Evolutionary conservation across 64 coral and sea anemone species (phyloP), one percentile per base, ranked within the genome.

Genomic region (Montipora capricornis): DNA sequence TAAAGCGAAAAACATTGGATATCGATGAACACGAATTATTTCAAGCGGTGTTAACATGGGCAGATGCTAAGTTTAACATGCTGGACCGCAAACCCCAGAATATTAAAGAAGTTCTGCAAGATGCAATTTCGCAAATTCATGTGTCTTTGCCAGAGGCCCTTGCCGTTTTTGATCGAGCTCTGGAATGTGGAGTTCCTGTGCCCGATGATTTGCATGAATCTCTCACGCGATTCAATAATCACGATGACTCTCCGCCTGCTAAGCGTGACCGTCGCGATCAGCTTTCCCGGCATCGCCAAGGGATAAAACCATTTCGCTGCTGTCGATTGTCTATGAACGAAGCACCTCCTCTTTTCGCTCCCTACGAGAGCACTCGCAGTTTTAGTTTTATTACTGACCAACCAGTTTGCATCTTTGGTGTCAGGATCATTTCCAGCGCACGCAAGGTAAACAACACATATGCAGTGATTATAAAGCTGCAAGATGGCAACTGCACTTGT

Each of bases 361-460:
- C 64, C 8, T 86, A 71, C 66, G 82, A 86, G 47, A 86, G 82
- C 7, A 71, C 62, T 8, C 16, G 71, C 46, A 86, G 62, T 47
- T 60, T 86, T 50, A 71, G 64, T 44, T 86, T 86, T 15, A 71
- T 71, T 14, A 47, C 82, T 11, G 82, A 86, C 66, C 82, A 86
- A 14, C 46, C 82, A 2, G 46, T 86, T 7, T 86, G 67, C 9
- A 86, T 86, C 16, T 48, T 19, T 2, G 82, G 82, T 49, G 82
- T 86, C 6, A 68, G 82, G 44, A 73, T 86, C n/a, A 86, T 86
- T 86, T 86, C 67, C 9, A 86, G 82, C 11, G 82, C 47, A 8
- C 62, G 66, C 14, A 86, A 86, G 17, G 17, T 86, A 11, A 70
- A 86, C 66, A 44, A 86, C 47, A 50, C 17, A 7, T 86, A 86